Base-by-base conservation (phyloP, 2,797 vertebrate species). In the Loris lydekkerianus region DNA sequence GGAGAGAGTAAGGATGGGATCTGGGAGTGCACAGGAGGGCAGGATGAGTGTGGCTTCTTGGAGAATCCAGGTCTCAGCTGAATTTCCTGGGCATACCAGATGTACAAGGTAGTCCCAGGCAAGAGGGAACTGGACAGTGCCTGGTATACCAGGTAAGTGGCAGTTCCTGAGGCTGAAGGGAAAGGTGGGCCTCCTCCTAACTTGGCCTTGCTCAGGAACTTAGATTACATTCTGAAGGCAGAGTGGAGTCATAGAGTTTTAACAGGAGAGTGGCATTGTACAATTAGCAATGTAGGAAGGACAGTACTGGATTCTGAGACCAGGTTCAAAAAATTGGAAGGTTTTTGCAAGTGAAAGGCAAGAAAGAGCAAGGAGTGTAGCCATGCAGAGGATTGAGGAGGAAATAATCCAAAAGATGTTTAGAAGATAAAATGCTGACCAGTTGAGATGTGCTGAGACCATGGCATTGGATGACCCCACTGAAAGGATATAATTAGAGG, bases 51-150 rank as follows among this genome's bases (percentile, higher is more conserved):
- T 7, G 70, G 20, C 15, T 29, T 43, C n/a, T n/a, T n/a, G 25
- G 25, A 60, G 75, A 82, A 46, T 49, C 46, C 29, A 25, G 29
- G 69, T 43, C 69, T 91, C 73, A 4, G 20, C 46, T 2, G 18
- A 13, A 49, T 61, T 40, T 61, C n/a, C 1, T 21, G 15, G 56
- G 78, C 23, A 43, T 0, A 76, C 7, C 67, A 13, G 60, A 49
- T n/a, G 77, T 25, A 13, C 25, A 80, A 65, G 80, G 91, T 10
- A 7, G 23, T 20, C 4, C 17, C 18, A 7, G 15, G 49, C 40
- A 1, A 0, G 1, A 86, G 63, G 40, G 60, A 53, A 9, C 2
- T 0, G 9, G 87, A 15, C 25, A 1, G 67, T 67, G 49, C 72
- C 2, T 1, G 1, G 27, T 0, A 25, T 40, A 13, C 60, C 40